Conservation (phyloP, 2,113 vertebrate species). For the Callocephalon fimbriatum region DNA sequence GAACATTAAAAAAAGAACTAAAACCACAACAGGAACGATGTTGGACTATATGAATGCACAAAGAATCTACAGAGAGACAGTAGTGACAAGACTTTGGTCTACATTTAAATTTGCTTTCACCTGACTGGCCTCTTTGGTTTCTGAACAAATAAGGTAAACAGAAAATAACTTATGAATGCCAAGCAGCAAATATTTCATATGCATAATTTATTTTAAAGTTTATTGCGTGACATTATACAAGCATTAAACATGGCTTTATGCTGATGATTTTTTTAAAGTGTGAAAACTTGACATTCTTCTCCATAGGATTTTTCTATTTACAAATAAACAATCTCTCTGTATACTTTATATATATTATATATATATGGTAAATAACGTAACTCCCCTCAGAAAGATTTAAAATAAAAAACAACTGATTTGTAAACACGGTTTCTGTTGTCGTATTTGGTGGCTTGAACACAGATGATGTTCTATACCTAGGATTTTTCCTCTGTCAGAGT, state of each 20-base stretch:
- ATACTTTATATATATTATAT: slow-evolving; percentile 76
- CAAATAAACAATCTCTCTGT: slow-evolving; percentile 81
- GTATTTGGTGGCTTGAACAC: slow-evolving; percentile 54
- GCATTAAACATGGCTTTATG: slow-evolving; percentile 84
- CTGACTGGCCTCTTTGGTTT: neutral
- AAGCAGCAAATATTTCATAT: slow-evolving; percentile 70
- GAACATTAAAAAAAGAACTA: neutral
- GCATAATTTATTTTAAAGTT: slow-evolving; percentile 84
- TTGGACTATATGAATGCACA: neutral
- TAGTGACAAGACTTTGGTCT: neutral
- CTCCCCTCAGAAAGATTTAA: slow-evolving; percentile 76
- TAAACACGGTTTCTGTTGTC: slow-evolving; percentile 78
- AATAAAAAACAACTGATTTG: slow-evolving; percentile 75
- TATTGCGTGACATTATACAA: slow-evolving; percentile 83
- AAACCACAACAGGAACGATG: neutral
- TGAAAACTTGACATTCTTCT: slow-evolving; percentile 80
- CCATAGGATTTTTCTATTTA: slow-evolving; percentile 80
- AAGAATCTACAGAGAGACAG: neutral
- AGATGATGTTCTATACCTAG: slow-evolving; percentile 53
- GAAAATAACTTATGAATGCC: slow-evolving; percentile 51
- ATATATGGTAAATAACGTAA: slow-evolving; percentile 75
- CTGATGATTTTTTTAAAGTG: slow-evolving; percentile 71
- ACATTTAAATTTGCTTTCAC: neutral
- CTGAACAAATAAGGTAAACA: neutral
- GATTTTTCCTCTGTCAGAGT: slow-evolving; percentile 61